phyloP scores from a whole-genome alignment of 1,140 invertebrate genomes.

The Zaprionus ornatus region DNA sequence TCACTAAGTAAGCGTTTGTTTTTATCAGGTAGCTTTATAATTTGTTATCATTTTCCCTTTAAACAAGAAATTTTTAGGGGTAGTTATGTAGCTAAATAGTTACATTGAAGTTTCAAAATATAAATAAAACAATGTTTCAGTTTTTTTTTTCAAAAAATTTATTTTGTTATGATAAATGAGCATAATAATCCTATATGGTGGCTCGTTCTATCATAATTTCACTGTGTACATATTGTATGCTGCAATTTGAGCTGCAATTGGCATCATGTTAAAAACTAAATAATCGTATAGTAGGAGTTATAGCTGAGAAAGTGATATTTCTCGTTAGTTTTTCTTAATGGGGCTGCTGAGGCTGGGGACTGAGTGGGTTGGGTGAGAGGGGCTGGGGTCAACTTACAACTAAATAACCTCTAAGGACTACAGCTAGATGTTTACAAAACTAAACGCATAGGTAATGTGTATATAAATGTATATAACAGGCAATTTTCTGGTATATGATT shows the following conservation, averaged over 20 bases:
- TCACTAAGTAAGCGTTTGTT: no score
- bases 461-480: conserved; percentile 83
- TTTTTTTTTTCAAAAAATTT: conserved; percentile 56
- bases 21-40: no score
- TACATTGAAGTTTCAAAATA: neutral
- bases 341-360: conserved; percentile 14
- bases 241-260: conserved; percentile 29
- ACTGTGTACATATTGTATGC: conserved; percentile 35
- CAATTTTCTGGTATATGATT: conserved; percentile 74
- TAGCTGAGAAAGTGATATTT: conserved; percentile 41
- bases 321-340: conserved; percentile 40
- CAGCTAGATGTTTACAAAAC: conserved; percentile 57
- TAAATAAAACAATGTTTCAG: neutral
- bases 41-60: no score
- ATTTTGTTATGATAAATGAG: conserved; percentile 67
- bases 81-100: neutral
- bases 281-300: conserved; percentile 54
- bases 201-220: conserved; percentile 61
- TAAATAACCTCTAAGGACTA: conserved; percentile 78
- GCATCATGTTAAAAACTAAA: conserved; percentile 64
- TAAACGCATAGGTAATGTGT: conserved; percentile 59
- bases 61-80: no score
- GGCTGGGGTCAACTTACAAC: conserved; percentile 55
- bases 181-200: conserved; percentile 59
- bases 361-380: conserved; percentile 2